A percentile compares a stretch with the other conserved stretches of the same genome.
Conservation (phyloP, 2,888 invertebrate genomes). For the Lissonota sp. region DNA sequence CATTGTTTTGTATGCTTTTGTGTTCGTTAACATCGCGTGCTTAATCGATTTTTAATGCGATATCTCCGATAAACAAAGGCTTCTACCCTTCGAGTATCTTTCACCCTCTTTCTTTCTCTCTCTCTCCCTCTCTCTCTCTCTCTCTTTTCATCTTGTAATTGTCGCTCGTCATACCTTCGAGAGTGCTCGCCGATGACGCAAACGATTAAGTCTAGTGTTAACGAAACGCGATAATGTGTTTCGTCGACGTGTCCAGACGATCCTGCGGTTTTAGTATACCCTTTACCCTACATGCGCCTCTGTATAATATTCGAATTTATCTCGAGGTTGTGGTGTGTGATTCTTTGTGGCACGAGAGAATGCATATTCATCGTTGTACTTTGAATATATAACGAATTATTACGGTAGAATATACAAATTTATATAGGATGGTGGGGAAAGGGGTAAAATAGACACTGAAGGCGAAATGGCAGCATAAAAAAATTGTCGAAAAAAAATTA, state of each 20-base stretch:
- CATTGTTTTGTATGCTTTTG: not conserved
- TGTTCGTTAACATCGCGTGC: not conserved
- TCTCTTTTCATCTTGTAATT: not conserved
- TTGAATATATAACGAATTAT: constrained; percentile 19
- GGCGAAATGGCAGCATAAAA: too few relatives aligned
- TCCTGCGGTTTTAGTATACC: not conserved
- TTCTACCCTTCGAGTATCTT: not conserved
- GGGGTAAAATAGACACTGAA: too few relatives aligned
- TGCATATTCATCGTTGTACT: constrained; percentile 31
- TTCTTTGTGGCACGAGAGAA: constrained; percentile 5
- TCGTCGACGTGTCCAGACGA: not conserved
- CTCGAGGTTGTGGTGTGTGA: not conserved
- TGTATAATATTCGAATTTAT: not conserved
- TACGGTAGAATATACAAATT: constrained; percentile 5
- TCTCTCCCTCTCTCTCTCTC: constrained; percentile 7
- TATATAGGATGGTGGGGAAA: too few relatives aligned
- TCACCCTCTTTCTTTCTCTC: not conserved
- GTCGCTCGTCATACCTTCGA: constrained; percentile 2
- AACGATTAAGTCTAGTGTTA: constrained; percentile 38
- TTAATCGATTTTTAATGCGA: not conserved
- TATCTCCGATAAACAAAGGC: not conserved
- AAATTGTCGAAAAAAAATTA: too few relatives aligned
- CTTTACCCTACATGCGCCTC: not conserved
- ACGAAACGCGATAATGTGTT: constrained; percentile 47
- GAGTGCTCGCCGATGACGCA: constrained; percentile 27